A percentile compares a stretch with the other conserved stretches of the same genome.
These are phyloP conservation scores for Noctua comes DNA, from an alignment of 2,888 invertebrate genomes.

Conservation along the genomic window DNA sequence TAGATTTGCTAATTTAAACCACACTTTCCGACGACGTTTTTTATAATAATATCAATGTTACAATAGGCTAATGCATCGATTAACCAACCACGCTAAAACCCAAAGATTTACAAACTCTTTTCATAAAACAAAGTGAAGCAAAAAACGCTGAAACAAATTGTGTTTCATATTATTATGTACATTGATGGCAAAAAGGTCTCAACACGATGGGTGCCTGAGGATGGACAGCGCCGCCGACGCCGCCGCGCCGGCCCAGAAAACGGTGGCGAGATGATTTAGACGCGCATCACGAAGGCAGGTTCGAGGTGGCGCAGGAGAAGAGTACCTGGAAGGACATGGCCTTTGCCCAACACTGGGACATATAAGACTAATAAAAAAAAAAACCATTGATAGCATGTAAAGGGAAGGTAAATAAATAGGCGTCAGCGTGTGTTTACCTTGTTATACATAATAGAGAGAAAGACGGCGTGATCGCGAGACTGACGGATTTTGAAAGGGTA, in stretches of 20 bases:
- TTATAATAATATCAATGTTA: background rate
- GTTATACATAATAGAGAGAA: conserved; percentile 38
- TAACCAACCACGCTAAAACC: background rate
- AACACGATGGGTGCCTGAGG: too few species aligned
- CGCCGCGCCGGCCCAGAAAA: too few species aligned
- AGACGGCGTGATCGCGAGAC: conserved; percentile 1
- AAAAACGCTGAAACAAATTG: conserved; percentile 5
- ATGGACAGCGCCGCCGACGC: too few species aligned
- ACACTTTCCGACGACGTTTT: too few species aligned
- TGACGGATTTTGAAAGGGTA: conserved; percentile 20
- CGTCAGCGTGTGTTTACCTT: background rate
- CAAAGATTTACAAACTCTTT: background rate
- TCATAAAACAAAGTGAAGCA: background rate
- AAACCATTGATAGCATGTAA: conserved; percentile 16
- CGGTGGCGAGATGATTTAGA: too few species aligned
- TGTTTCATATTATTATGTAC: background rate
- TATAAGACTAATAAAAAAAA: too few species aligned
- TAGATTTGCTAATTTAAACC: too few species aligned
- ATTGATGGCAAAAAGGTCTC: too few species aligned
- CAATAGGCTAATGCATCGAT: background rate
- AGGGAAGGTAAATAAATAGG: conserved; percentile 26
- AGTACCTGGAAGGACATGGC: too few species aligned
- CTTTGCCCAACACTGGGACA: too few species aligned
- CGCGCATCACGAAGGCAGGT: too few species aligned
- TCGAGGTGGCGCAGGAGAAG: too few species aligned